These are phyloP conservation scores for Drosophila testacea DNA, from an alignment of 2,888 invertebrate species.

Conservation along the genomic window DNA sequence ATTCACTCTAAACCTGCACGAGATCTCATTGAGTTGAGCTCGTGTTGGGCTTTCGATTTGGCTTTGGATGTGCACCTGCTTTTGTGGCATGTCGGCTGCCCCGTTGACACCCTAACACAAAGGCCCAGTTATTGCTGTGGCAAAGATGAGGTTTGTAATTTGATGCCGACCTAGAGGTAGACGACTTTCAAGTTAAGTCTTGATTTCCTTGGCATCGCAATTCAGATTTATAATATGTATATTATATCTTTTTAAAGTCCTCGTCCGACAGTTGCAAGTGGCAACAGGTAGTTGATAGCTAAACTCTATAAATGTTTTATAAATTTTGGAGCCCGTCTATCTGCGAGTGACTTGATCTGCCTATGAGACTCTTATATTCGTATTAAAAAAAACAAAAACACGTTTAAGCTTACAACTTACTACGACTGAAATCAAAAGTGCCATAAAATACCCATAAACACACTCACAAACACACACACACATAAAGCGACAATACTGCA, in stretches of 20 bases:
- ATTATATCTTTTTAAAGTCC: constrained; percentile 4
- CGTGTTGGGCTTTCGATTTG: constrained; percentile 21
- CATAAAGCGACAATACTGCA: constrained; percentile 5
- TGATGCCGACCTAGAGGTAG: constrained; percentile 54
- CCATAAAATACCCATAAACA: constrained; percentile 31
- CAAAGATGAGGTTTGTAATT: constrained; percentile 54
- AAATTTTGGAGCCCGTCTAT: constrained; percentile 8
- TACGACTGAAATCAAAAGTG: constrained; percentile 71
- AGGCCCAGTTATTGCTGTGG: constrained; percentile 59
- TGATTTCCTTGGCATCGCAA: constrained; percentile 8
- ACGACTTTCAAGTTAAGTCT: constrained; percentile 54
- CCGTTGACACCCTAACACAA: constrained; percentile 75
- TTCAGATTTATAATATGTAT: constrained; percentile 13
- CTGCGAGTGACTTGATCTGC: background rate
- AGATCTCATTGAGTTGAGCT: constrained; percentile 32
- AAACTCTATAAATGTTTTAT: constrained; percentile 40
- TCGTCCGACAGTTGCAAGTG: constrained; percentile 26
- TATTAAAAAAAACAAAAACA: constrained; percentile 54
- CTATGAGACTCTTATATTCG: constrained; percentile 59
- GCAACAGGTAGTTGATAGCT: constrained; percentile 28
- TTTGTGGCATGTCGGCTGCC: constrained; percentile 31
- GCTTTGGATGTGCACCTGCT: constrained; percentile 30
- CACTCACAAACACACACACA: constrained; percentile 11
- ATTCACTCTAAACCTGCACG: constrained; percentile 42
- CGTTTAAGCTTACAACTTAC: constrained; percentile 53